phyloP scores from a whole-genome alignment of 2,888 invertebrate genomes.

The Matsumyia berberina region DNA sequence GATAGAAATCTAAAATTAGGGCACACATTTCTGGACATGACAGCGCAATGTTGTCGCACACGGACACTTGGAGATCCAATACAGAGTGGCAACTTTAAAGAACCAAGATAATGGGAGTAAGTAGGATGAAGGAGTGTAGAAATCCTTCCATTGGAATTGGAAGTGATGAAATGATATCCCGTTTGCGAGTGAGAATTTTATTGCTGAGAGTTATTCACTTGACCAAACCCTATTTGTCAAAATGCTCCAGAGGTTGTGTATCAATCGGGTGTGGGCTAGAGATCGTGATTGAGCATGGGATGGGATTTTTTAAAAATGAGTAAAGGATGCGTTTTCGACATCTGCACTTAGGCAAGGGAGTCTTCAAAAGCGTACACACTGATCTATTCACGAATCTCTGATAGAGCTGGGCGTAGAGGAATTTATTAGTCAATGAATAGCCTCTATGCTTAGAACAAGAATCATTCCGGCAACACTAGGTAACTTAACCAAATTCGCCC shows the following conservation, averaged over 20 bases:
- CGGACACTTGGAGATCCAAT: conserved; percentile 42
- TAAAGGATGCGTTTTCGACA: too few relatives aligned
- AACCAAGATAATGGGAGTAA: not conserved
- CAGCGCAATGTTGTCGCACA: conserved; percentile 56
- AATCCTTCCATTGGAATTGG: not conserved
- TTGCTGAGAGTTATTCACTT: conserved; percentile 51
- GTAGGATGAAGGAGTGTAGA: conserved; percentile 23
- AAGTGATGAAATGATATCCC: conserved; percentile 43
- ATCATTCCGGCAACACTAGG: too few relatives aligned
- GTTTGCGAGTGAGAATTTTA: conserved; percentile 52
- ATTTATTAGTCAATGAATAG: too few relatives aligned
- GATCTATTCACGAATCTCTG: too few relatives aligned
- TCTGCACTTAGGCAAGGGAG: too few relatives aligned
- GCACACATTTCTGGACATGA: conserved; percentile 72
- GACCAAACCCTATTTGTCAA: conserved; percentile 59
- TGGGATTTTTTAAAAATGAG: too few relatives aligned
- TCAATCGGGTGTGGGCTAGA: not conserved
- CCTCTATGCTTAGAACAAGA: too few relatives aligned
- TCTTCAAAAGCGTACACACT: too few relatives aligned
- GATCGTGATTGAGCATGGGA: not conserved
- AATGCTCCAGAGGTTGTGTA: not conserved
- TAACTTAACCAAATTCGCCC: too few relatives aligned
- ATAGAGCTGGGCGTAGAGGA: too few relatives aligned
- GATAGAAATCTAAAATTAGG: conserved; percentile 65
- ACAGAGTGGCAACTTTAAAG: conserved; percentile 7